phyloP scores from a whole-genome alignment of 2,797 vertebrate species.

The Micropoecilia bifurca region DNA sequence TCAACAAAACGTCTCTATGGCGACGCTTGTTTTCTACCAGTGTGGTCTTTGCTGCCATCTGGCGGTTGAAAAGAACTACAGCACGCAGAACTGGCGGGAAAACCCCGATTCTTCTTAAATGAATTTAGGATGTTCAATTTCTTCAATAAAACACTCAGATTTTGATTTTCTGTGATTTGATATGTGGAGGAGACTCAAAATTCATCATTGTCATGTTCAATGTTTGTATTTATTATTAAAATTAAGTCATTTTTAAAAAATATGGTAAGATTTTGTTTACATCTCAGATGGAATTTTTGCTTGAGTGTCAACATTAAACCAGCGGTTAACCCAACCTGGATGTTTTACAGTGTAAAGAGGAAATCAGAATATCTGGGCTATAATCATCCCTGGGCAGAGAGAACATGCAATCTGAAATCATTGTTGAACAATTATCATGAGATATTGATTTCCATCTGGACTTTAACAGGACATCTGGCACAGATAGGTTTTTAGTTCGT shows the following conservation, averaged over 20 bases:
- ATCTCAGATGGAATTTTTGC: not conserved
- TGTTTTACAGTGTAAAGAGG: not conserved
- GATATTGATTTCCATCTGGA: too few relatives aligned
- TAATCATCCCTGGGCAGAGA: not conserved
- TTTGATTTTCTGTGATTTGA: not conserved
- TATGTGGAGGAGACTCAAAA: not conserved
- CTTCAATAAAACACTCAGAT: too few relatives aligned
- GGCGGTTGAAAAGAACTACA: not conserved
- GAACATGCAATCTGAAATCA: not conserved
- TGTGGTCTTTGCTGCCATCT: not conserved
- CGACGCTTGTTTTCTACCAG: not conserved
- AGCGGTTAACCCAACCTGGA: too few relatives aligned
- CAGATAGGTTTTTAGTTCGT: too few relatives aligned
- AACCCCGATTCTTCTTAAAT: not conserved
- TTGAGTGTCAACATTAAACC: not conserved
- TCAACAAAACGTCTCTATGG: slow-evolving; percentile 44
- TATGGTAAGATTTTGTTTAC: not conserved
- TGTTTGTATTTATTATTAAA: not conserved
- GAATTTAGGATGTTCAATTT: not conserved
- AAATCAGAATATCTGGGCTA: not conserved
- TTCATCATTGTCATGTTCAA: not conserved
- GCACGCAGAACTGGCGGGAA: not conserved
- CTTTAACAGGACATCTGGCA: too few relatives aligned
- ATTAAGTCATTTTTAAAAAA: not conserved
- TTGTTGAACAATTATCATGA: not conserved